Evolutionary conservation across 2,888 invertebrate genomes (phyloP).

Genomic region (Ormyrus labotus): DNA sequence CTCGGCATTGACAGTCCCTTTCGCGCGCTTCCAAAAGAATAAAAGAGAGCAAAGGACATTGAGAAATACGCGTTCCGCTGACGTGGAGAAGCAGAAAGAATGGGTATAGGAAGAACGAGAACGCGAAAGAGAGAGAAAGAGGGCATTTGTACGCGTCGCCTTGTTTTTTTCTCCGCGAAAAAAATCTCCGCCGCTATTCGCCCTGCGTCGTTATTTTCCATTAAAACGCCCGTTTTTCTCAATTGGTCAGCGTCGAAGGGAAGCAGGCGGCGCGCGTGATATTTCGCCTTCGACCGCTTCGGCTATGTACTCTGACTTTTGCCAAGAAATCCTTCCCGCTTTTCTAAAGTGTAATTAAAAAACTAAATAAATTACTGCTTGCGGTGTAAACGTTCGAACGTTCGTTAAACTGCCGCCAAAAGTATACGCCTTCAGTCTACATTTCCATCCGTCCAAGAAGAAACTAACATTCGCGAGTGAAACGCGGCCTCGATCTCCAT

Average conservation of each 20-base stretch:
- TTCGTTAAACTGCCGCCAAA: no score
- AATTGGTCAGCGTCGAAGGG: conserved; percentile 65
- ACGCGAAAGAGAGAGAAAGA: conserved; percentile 35
- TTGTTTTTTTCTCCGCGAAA: conserved; percentile 43
- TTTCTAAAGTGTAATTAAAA: no score
- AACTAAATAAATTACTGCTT: no score
- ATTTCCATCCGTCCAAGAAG: no score
- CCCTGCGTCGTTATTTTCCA: conserved; percentile 62
- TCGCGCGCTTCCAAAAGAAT: conserved; percentile 13
- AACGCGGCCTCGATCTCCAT: no score
- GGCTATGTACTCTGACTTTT: no score
- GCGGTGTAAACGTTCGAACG: no score
- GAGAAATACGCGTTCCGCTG: conserved; percentile 53
- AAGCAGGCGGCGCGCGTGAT: conserved; percentile 20
- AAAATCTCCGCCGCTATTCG: not conserved
- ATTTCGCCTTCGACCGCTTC: not conserved
- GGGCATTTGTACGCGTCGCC: conserved; percentile 52
- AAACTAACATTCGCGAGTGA: no score
- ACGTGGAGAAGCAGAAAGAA: conserved; percentile 52
- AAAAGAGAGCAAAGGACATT: conserved; percentile 51
- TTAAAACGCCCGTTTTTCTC: conserved; percentile 65
- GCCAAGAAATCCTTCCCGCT: no score
- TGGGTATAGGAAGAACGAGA: conserved; percentile 22
- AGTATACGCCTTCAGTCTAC: no score
- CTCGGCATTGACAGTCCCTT: conserved; percentile 30